Conservation (phyloP, 2,888 invertebrate species). For the Artemia sinica region DNA sequence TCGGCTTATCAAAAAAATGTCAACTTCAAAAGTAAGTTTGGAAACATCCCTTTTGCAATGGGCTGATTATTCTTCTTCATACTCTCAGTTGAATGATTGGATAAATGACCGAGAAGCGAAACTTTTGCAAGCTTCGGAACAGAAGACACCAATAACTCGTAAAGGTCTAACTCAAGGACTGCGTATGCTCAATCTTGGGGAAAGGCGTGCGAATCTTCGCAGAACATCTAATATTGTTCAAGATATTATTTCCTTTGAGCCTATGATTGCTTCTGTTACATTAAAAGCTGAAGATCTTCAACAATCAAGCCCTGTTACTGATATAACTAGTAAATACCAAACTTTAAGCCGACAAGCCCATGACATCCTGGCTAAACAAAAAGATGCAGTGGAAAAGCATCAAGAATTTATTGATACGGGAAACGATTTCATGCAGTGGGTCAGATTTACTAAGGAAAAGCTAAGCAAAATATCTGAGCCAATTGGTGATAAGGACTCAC, state of each 20-base stretch:
- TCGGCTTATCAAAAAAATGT: conserved; percentile 70
- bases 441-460: conserved; percentile 71
- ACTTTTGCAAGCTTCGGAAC: conserved; percentile 70
- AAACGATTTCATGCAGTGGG: conserved; percentile 80
- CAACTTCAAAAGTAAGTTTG: conserved; percentile 71
- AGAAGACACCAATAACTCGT: conserved; percentile 45
- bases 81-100: conserved; percentile 81
- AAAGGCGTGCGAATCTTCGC: conserved; percentile 68
- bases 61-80: conserved; percentile 88
- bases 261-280: conserved; percentile 87
- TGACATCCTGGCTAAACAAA: conserved; percentile 70
- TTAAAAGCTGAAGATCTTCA: conserved; percentile 81
- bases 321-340: conserved; percentile 78
- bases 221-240: conserved; percentile 87
- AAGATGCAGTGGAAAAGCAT: conserved; percentile 72
- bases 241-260: conserved; percentile 89
- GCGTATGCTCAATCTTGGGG: conserved; percentile 59
- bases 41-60: conserved; percentile 81
- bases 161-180: conserved; percentile 34
- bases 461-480: conserved; percentile 80
- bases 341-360: conserved; percentile 73
- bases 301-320: conserved; percentile 74
- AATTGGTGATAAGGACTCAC: conserved; percentile 71
- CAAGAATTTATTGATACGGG: conserved; percentile 70
- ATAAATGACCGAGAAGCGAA: conserved; percentile 81